A percentile compares a stretch with the other conserved stretches of the same genome.
Conservation (phyloP, 2,797 vertebrate species). For the Tolypeutes matacus region DNA sequence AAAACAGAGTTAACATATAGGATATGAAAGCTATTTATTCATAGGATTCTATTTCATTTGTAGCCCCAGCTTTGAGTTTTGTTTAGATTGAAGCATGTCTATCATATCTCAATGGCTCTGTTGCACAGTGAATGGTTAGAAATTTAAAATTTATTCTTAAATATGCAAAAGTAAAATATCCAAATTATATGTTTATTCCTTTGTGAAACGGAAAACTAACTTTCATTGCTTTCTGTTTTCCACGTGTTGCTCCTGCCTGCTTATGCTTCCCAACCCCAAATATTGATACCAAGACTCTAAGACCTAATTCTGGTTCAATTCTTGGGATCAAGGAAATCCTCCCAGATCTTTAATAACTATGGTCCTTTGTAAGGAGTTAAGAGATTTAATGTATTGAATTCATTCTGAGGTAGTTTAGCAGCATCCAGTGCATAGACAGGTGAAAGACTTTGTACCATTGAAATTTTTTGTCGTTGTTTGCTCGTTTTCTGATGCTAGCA, state of each 20-base stretch:
- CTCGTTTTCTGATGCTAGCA: neutral
- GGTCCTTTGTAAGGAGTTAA: neutral
- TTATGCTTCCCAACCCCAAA: neutral
- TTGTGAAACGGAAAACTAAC: slow-evolving; percentile 28
- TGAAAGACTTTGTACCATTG: neutral
- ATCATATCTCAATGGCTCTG: neutral
- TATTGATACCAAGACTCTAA: neutral
- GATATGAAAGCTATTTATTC: neutral
- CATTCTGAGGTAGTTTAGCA: neutral
- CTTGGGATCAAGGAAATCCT: neutral
- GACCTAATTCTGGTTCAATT: neutral
- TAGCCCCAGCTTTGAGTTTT: neutral
- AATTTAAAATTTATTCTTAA: neutral
- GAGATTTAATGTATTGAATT: neutral
- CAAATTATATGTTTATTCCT: neutral
- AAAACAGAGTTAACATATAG: neutral
- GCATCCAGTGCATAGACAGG: neutral
- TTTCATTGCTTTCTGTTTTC: neutral
- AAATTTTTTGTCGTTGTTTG: neutral
- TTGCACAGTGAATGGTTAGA: neutral
- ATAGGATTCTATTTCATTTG: neutral
- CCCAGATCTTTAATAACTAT: neutral
- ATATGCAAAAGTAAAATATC: neutral
- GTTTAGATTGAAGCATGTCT: slow-evolving; percentile 1
- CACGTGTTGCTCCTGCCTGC: neutral